Base-by-base conservation (phyloP, 1,140 invertebrate genomes). In the Pogonomyrmex barbatus region DNA sequence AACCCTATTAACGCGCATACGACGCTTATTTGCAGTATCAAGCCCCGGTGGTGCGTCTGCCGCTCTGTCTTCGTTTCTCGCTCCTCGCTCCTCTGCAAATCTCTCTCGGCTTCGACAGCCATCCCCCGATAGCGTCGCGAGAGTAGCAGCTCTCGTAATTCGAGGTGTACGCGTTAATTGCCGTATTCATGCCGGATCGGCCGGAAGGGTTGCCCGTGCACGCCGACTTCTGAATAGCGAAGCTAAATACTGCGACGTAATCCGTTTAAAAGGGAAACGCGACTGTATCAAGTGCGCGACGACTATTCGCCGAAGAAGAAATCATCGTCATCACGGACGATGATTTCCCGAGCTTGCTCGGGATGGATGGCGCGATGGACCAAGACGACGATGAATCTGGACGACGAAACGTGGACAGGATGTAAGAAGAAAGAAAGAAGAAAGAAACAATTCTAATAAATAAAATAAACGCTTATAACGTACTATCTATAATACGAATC, bases 181-280 rank as follows among this genome's bases (percentile, higher is more conserved):
- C 93, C 87, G 92, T 94, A 94, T 94, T 94, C 92, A 93, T 70
- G 63, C 56, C 89, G 89, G 89, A 91, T 90, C 88, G 87, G 87
- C 89, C 92, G 91, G 92, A 94, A 94, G 93, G 93, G 93, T 94
- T 94, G 90, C 91, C 77, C 79, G 87, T 90, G 88, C 90, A 79
- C 89, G 88, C 87, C 78, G 89, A 77, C 91, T 91, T 93, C 92
- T 94, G 94, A 94, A 94, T 94, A 94, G 94, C 93, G 92, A 88
- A 92, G 93, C 93, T 94, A 94, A 83, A 94, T 94, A 93, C 93
- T 93, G 91, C 92, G 88, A 86, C 87, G 91, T 94, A 94, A 94
- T 94, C 89, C 91, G 90, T 77, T 94, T 93, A 94, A 90, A 81
- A 90, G 87, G 76, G 84, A 71, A 85, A 85, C 85, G 68, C 68